These are phyloP conservation scores for Tolmerus cingulatus DNA, from an alignment of 2,888 invertebrate genomes.

Conservation along the genomic window DNA sequence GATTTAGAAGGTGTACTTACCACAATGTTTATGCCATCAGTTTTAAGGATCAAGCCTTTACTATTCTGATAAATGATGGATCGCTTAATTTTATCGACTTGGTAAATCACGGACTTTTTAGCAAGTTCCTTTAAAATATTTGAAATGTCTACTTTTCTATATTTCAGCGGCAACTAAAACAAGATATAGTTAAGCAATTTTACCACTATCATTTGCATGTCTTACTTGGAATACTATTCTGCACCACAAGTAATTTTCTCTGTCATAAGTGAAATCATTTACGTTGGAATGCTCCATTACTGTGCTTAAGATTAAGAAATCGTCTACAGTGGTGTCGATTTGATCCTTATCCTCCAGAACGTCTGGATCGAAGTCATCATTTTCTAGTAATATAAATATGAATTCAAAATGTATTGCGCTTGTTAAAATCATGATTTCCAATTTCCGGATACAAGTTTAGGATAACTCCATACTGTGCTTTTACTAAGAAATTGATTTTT, in stretches of 20 bases:
- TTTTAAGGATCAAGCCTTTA: slow-evolving; percentile 76
- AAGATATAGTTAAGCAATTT: slow-evolving; percentile 8
- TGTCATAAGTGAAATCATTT: slow-evolving; percentile 77
- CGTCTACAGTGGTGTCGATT: slow-evolving; percentile 49
- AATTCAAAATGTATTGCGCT: not conserved
- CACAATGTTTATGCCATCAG: slow-evolving; percentile 93
- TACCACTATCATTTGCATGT: not conserved
- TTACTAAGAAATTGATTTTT: too few species aligned
- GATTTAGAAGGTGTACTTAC: slow-evolving; percentile 58
- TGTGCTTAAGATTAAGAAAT: slow-evolving; percentile 63
- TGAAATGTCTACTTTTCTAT: slow-evolving; percentile 77
- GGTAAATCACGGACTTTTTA: slow-evolving; percentile 76
- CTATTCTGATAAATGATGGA: slow-evolving; percentile 82
- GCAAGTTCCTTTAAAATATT: slow-evolving; percentile 77
- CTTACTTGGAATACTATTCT: slow-evolving; percentile 78
- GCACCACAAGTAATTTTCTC: slow-evolving; percentile 82
- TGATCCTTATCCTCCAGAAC: slow-evolving; percentile 54
- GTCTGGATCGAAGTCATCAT: slow-evolving; percentile 56
- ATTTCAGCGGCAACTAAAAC: slow-evolving; percentile 67
- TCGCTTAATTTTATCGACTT: slow-evolving; percentile 81
- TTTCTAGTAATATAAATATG: slow-evolving; percentile 8
- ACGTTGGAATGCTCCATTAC: slow-evolving; percentile 59
- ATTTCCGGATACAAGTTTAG: too few species aligned
- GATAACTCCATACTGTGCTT: too few species aligned
- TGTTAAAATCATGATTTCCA: not conserved